These are phyloP conservation scores for Epizoanthus scotinus DNA, from an alignment of 92 coral and sea anemone genomes.

Conservation along the genomic window DNA sequence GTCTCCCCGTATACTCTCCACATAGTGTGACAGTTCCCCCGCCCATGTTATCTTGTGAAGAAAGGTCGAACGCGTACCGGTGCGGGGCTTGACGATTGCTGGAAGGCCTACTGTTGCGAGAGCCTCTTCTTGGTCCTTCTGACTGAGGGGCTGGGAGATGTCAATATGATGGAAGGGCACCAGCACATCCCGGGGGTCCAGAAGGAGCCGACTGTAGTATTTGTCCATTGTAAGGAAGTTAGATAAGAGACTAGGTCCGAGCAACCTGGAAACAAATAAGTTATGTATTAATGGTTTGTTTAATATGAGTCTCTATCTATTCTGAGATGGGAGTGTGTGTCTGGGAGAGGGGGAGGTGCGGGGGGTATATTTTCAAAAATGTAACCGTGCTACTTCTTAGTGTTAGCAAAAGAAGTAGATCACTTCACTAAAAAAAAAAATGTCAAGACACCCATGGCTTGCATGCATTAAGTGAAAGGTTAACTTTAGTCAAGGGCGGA, in stretches of 20 bases:
- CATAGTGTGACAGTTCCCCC: slow-evolving; percentile 12
- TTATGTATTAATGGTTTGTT: neutral
- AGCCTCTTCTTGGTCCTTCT: slow-evolving; percentile 20
- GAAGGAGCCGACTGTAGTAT: slow-evolving; percentile 35
- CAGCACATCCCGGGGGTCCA: slow-evolving; percentile 12
- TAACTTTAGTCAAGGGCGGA: too few relatives aligned
- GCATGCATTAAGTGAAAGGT: too few relatives aligned
- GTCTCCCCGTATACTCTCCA: slow-evolving; percentile 21
- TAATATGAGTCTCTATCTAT: too few relatives aligned
- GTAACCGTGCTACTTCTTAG: too few relatives aligned
- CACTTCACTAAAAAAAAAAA: too few relatives aligned
- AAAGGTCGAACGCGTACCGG: slow-evolving; percentile 36
- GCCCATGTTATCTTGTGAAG: slow-evolving; percentile 37
- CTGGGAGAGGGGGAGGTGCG: too few relatives aligned
- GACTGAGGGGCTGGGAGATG: slow-evolving; percentile 21
- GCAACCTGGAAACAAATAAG: neutral
- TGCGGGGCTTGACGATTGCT: slow-evolving; percentile 37
- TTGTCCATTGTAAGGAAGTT: slow-evolving; percentile 42
- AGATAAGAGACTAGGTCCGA: slow-evolving; percentile 22
- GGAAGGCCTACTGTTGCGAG: slow-evolving; percentile 28
- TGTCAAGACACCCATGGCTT: too few relatives aligned
- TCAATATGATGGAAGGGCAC: slow-evolving; percentile 31
- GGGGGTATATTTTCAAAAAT: too few relatives aligned
- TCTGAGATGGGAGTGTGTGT: too few relatives aligned
- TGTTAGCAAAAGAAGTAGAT: too few relatives aligned